Evolutionary conservation across 2,113 vertebrate species (phyloP).

Genomic region (Labrus mixtus): DNA sequence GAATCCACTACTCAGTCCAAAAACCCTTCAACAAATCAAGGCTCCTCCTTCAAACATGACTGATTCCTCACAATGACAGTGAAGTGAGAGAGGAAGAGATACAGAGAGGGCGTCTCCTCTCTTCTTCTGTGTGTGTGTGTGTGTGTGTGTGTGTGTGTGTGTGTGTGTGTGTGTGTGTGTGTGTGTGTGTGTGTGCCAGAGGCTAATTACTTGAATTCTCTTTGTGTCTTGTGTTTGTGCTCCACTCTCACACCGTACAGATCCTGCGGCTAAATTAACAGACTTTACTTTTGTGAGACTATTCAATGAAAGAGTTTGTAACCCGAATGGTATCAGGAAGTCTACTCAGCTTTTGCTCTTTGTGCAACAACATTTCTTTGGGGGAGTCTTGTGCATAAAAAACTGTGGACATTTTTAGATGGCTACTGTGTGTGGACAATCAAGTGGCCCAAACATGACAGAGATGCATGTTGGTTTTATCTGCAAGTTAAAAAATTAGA

Average conservation of each 20-base stretch:
- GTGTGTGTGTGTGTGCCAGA: slow-evolving; percentile 28
- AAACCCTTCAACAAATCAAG: not conserved
- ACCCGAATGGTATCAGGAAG: no score
- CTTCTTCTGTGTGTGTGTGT: no score
- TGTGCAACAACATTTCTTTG: no score
- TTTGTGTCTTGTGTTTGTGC: not conserved
- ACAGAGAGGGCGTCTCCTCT: slow-evolving; percentile 17
- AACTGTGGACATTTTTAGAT: no score
- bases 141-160: no score
- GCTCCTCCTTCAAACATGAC: not conserved
- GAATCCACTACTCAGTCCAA: not conserved
- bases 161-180: slow-evolving; percentile 13
- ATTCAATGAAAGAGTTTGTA: no score
- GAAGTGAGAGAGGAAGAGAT: not conserved
- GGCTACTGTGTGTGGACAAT: no score
- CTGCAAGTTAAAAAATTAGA: no score
- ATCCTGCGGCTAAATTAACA: not conserved
- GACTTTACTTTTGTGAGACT: not conserved
- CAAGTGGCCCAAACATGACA: no score
- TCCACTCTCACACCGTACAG: not conserved
- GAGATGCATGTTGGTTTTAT: no score
- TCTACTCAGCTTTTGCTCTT: no score
- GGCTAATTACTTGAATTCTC: not conserved
- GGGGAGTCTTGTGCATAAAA: no score
- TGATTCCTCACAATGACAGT: not conserved